Evolutionary conservation across 2,797 vertebrate genomes (phyloP).

Genomic region (Onychomys leucogaster): DNA sequence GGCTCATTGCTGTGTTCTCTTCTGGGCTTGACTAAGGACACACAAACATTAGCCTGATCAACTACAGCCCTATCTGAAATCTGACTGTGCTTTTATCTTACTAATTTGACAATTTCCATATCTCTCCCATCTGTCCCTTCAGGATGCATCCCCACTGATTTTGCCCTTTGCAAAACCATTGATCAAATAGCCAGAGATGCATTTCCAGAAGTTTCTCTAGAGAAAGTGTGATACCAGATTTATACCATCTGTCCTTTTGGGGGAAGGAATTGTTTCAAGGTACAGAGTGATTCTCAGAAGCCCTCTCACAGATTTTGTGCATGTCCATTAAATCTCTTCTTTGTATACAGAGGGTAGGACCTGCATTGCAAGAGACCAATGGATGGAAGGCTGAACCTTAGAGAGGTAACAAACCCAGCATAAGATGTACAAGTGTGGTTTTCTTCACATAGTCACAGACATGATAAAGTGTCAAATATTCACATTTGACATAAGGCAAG

Average conservation of each 20-base stretch:
- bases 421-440: background rate
- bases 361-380: background rate
- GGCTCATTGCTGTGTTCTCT: background rate
- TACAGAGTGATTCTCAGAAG: rapidly evolving
- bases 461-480: background rate
- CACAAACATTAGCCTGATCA: background rate
- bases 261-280: background rate
- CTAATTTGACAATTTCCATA: background rate
- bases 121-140: background rate
- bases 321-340: background rate
- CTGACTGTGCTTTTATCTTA: background rate
- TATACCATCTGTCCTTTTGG: background rate
- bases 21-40: background rate
- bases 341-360: background rate
- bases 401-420: background rate
- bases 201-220: background rate
- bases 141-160: rapidly evolving
- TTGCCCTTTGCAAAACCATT: background rate
- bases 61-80: background rate
- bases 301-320: no score
- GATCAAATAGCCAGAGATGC: background rate
- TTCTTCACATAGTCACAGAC: background rate
- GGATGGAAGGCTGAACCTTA: background rate
- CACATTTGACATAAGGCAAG: background rate
- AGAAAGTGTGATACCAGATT: background rate